Evolutionary conservation across 2,797 vertebrate species (phyloP).

Genomic region (Perodicticus potto): DNA sequence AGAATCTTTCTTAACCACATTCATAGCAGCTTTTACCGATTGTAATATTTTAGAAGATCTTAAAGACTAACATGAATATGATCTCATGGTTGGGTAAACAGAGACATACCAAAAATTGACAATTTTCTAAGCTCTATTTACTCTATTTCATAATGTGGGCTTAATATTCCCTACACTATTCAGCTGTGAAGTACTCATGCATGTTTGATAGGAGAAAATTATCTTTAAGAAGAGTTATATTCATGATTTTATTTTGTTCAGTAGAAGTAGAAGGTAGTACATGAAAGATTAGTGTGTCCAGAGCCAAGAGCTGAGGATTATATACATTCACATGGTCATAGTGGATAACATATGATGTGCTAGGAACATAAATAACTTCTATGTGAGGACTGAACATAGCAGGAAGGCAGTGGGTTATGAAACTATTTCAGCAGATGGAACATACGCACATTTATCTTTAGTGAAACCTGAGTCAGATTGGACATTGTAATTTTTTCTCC

Average conservation of each 20-base stretch:
- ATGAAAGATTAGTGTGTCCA: constrained; percentile 7
- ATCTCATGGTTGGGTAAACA: background rate
- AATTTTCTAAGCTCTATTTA: background rate
- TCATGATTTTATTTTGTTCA: constrained; percentile 1
- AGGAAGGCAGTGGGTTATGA: background rate
- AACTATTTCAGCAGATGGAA: background rate
- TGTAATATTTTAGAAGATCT: background rate
- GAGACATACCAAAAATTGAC: background rate
- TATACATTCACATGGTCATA: background rate
- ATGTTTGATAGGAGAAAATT: constrained; percentile 14
- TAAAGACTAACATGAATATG: background rate
- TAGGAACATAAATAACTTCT: constrained; percentile 40
- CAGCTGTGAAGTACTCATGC: background rate
- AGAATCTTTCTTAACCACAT: background rate
- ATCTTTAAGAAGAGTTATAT: constrained; percentile 1
- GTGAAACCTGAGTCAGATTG: background rate
- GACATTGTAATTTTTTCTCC: background rate
- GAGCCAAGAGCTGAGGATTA: background rate
- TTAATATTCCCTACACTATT: background rate
- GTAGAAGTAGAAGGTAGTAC: background rate
- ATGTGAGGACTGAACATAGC: background rate
- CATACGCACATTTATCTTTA: background rate
- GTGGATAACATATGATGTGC: background rate
- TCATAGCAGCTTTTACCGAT: background rate
- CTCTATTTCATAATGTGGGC: background rate